Evolutionary conservation across 2,888 invertebrate genomes (phyloP), one percentile per base, ranked within the genome.

Genomic region (Polydrusus tereticollis): DNA sequence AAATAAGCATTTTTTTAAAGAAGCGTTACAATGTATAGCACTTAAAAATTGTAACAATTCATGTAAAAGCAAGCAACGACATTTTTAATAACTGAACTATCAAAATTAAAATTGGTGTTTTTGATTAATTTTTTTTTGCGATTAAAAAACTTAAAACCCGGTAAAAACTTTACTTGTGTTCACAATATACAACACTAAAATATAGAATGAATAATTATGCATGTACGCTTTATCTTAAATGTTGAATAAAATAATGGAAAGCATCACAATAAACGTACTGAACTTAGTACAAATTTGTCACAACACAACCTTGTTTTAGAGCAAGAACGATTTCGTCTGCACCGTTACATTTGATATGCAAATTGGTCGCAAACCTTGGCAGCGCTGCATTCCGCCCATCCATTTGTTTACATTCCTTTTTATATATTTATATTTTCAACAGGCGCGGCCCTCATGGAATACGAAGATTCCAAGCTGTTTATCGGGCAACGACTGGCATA

Each of bases 281-380:
- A 12, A 29, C 47, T 47, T 26, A 43, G 43, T 62, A 62, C 62
- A 62, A 62, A 62, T 29, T 47, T 21, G 14, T 41, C 47, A 12
- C 14, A 60, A 43, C 41, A 7, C 26, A 33, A 10, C 43, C 21
- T 23, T 59, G 59, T 64, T 64, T 38, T 7, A 66, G 14, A 47
- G 20, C 66, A 66, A 58, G 47, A 57, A 52, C 52, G 36, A 21
- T 18, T 43, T 8, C 33, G 57, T 57, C 55, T 52, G 33, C 38
- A 16, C 33, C 29, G 50, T 55, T 58, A 41, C 71, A 63, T 71
- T 66, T 67, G 65, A 55, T 67, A 71, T 71, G 66, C 71, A 71
- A 66, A 71, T 71, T 66, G 66, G 60, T 62, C 43, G 60, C 55
- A 65, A 36, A 57, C 59, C 65, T 65, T 47, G 52, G 55, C 26